A percentile compares a stretch with the other conserved stretches of the same genome.
Conservation (phyloP, 2,113 vertebrate species). For the Brienomyrus brachyistius region DNA sequence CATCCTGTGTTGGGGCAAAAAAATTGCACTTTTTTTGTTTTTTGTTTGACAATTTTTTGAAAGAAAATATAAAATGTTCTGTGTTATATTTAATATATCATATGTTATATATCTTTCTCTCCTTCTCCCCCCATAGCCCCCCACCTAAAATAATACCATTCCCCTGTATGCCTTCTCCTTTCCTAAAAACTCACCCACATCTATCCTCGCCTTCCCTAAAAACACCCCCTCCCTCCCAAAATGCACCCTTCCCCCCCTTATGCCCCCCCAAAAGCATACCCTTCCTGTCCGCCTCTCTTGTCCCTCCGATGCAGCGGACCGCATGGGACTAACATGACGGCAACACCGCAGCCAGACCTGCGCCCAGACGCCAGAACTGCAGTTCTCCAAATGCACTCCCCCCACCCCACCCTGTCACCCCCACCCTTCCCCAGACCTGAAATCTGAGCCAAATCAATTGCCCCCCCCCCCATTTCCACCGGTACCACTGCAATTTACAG, state of each 20-base stretch:
- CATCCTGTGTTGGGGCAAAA: too few species aligned
- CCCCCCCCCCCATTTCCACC: constrained; percentile 20
- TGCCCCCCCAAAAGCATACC: constrained; percentile 19
- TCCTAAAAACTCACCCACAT: constrained; percentile 27
- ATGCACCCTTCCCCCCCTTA: background rate
- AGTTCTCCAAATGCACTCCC: background rate
- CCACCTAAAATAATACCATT: background rate
- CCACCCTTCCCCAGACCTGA: constrained; percentile 36
- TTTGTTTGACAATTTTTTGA: too few species aligned
- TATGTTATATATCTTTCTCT: too few species aligned
- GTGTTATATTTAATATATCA: too few species aligned
- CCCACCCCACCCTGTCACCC: background rate
- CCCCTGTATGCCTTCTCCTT: constrained; percentile 22
- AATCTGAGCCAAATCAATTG: constrained; percentile 64
- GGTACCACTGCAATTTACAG: too few species aligned
- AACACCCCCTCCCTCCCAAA: background rate
- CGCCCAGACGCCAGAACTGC: background rate
- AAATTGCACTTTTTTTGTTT: too few species aligned
- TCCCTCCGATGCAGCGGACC: constrained; percentile 22
- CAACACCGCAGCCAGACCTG: background rate
- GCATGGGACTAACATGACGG: constrained; percentile 17
- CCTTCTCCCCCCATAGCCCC: background rate
- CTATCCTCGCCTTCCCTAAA: background rate
- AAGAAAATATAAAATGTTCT: too few species aligned
- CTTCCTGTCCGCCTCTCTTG: background rate